phyloP scores from a whole-genome alignment of 2,113 vertebrate genomes.

The Zapus hudsonius region DNA sequence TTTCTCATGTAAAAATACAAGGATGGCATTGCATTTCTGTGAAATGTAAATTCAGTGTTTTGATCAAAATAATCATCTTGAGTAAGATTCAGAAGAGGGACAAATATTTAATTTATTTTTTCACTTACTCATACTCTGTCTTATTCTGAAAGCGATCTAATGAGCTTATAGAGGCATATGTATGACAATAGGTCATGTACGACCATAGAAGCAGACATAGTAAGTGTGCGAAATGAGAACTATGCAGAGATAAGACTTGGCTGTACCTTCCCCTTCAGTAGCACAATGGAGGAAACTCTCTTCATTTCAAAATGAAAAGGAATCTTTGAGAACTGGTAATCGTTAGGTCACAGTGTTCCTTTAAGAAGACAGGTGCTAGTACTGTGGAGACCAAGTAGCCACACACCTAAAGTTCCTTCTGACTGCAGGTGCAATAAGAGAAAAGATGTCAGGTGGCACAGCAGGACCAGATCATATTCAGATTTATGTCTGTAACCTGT shows the following conservation, averaged over 20 bases:
- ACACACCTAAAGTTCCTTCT: too few species aligned
- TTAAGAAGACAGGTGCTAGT: too few species aligned
- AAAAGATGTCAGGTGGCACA: too few species aligned
- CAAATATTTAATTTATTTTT: background rate
- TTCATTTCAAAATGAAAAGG: background rate
- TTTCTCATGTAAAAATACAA: background rate
- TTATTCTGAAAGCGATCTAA: background rate
- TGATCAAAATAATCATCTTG: slow-evolving; percentile 45
- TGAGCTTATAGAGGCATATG: background rate
- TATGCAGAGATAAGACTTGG: background rate
- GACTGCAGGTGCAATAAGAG: too few species aligned
- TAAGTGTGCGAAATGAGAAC: background rate
- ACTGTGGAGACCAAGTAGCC: too few species aligned
- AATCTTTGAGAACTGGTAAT: background rate
- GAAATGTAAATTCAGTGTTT: background rate
- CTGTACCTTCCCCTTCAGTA: background rate
- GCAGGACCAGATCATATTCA: too few species aligned
- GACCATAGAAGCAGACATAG: background rate
- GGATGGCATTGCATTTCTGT: background rate
- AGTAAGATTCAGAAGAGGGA: background rate
- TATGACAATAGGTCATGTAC: background rate
- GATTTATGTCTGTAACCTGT: too few species aligned
- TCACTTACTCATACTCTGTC: background rate
- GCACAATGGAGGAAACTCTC: too few species aligned
- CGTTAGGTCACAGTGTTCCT: too few species aligned